These are phyloP conservation scores for Caenorhabditis sp. DNA, from an alignment of 2,888 invertebrate genomes.

Conservation along the genomic window DNA sequence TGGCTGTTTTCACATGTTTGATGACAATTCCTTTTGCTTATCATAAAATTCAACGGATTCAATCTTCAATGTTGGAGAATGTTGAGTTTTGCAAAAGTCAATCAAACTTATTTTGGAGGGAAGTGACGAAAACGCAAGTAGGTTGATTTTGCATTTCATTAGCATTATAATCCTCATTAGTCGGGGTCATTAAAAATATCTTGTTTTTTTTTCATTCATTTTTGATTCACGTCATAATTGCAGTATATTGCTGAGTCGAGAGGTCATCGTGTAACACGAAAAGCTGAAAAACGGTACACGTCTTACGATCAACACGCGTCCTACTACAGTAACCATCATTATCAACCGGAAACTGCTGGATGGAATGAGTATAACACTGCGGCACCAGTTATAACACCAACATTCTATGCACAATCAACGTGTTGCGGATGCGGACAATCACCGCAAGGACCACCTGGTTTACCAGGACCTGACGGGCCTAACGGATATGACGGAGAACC, in stretches of 20 bases:
- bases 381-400: neutral
- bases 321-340: neutral
- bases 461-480: constrained; percentile 58
- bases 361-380: constrained; percentile 25
- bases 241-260: constrained; percentile 36
- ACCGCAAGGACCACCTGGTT: constrained; percentile 53
- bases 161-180: neutral
- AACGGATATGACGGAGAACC: constrained; percentile 58
- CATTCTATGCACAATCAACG: constrained; percentile 15
- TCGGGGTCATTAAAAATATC: neutral
- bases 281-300: constrained; percentile 29
- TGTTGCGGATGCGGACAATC: constrained; percentile 57
- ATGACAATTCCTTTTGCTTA: constrained; percentile 65
- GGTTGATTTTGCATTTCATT: neutral
- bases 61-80: constrained; percentile 61
- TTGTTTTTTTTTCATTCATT: neutral
- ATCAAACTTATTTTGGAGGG: constrained; percentile 64
- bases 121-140: constrained; percentile 66
- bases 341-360: constrained; percentile 8
- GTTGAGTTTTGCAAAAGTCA: constrained; percentile 66
- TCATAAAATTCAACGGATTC: constrained; percentile 67
- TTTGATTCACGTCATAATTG: too few relatives aligned
- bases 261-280: constrained; percentile 29
- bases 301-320: constrained; percentile 24
- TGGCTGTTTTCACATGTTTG: constrained; percentile 65